phyloP scores from a whole-genome alignment of 2,113 vertebrate species.

The Paradoxurus hermaphroditus region DNA sequence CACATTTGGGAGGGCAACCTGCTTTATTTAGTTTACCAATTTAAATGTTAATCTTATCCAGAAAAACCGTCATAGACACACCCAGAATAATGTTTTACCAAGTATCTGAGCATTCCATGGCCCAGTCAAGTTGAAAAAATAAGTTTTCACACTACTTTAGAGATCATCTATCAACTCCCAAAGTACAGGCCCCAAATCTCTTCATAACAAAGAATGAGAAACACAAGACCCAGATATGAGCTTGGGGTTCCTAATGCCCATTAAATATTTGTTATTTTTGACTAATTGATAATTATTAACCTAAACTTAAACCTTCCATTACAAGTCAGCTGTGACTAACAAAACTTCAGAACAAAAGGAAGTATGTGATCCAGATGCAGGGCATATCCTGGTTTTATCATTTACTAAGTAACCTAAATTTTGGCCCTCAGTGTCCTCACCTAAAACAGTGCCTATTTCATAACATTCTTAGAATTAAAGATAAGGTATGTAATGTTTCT shows the following conservation, averaged over 20 bases:
- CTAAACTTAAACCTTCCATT: not conserved
- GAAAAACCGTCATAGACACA: not conserved
- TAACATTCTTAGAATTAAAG: not conserved
- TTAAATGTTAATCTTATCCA: conserved; percentile 27
- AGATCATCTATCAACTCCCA: not conserved
- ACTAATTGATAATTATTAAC: not conserved
- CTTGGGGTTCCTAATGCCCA: not conserved
- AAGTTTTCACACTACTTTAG: not conserved
- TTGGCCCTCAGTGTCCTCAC: not conserved
- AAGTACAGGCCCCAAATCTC: not conserved
- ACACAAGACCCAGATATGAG: not conserved
- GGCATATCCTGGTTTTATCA: not conserved
- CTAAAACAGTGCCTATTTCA: not conserved
- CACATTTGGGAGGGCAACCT: not conserved
- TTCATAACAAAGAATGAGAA: not conserved
- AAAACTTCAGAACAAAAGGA: not conserved
- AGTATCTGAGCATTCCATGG: not conserved
- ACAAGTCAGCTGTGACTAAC: not conserved
- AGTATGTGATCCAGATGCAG: not conserved
- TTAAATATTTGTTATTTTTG: not conserved
- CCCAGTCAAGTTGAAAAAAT: not conserved
- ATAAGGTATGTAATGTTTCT: not conserved
- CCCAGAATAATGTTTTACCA: not conserved
- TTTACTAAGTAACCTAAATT: conserved; percentile 1
- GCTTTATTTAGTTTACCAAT: not conserved